Percentiles rank a stretch among this genome's conserved stretches.
phyloP scores from a whole-genome alignment of 2,797 vertebrate species.

The Syncerus caffer region DNA sequence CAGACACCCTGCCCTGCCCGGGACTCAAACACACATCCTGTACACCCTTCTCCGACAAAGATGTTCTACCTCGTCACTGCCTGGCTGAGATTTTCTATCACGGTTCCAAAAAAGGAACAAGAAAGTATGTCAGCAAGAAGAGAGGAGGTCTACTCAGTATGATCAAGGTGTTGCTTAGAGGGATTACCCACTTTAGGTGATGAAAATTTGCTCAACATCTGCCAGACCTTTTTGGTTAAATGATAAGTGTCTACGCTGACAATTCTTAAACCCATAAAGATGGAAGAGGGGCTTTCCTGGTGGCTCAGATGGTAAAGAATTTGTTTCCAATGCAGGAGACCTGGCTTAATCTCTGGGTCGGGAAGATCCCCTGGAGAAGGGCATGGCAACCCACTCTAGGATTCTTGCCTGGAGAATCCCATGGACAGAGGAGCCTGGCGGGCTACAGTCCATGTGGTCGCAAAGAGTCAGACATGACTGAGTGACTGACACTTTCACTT shows the following conservation, averaged over 20 bases:
- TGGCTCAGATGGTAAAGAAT: not conserved
- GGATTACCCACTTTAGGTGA: rapidly evolving
- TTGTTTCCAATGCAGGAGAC: not conserved
- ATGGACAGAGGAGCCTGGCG: not conserved
- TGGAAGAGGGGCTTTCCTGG: not conserved
- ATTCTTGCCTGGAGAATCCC: not conserved
- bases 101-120: rapidly evolving
- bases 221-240: not conserved
- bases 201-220: not conserved
- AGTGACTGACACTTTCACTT: not conserved
- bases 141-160: no score
- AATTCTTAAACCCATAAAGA: not conserved
- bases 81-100: rapidly evolving
- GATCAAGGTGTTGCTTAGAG: rapidly evolving
- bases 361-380: not conserved
- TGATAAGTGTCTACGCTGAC: not conserved
- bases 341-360: not conserved
- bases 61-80: rapidly evolving
- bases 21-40: not conserved
- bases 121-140: rapidly evolving
- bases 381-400: not conserved
- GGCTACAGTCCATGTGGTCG: rapidly evolving
- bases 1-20: rapidly evolving
- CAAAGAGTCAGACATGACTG: rapidly evolving
- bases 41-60: rapidly evolving